Evolutionary conservation across 2,113 vertebrate genomes (phyloP).

Genomic region (Actinemys pallida): DNA sequence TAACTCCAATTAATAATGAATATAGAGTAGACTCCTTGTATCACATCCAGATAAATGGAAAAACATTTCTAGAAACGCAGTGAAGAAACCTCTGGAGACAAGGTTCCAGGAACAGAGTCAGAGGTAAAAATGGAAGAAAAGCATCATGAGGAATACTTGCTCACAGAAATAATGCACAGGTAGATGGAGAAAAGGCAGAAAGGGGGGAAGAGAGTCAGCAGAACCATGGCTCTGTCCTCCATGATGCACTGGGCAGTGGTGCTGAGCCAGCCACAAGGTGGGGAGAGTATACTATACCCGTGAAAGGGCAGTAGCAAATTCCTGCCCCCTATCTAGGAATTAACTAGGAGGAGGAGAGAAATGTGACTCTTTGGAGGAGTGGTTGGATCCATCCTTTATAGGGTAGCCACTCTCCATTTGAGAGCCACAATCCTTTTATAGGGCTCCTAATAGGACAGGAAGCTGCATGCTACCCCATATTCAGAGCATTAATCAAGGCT

Average conservation of each 20-base stretch:
- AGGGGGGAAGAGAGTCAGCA: too few relatives aligned
- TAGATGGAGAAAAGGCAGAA: not conserved
- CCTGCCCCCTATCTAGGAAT: too few relatives aligned
- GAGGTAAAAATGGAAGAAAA: not conserved
- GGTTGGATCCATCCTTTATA: too few relatives aligned
- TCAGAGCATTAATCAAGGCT: too few relatives aligned
- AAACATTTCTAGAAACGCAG: not conserved
- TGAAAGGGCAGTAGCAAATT: too few relatives aligned
- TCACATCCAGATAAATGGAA: not conserved
- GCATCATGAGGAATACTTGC: not conserved
- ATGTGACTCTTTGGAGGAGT: too few relatives aligned
- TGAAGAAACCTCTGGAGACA: not conserved
- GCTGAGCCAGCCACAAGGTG: not conserved
- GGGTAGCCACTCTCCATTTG: too few relatives aligned
- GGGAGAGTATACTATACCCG: not conserved
- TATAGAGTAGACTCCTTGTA: not conserved
- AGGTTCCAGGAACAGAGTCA: rapidly evolving
- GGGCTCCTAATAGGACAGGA: too few relatives aligned
- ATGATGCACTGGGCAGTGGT: not conserved
- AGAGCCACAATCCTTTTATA: too few relatives aligned
- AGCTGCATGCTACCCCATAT: too few relatives aligned
- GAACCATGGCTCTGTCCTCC: too few relatives aligned
- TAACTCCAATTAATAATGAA: not conserved
- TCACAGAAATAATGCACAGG: not conserved
- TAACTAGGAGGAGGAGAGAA: too few relatives aligned